Percentiles rank a stretch among this genome's conserved stretches.
phyloP scores from a whole-genome alignment of 1,140 invertebrate genomes.

The Dysdera silvatica region DNA sequence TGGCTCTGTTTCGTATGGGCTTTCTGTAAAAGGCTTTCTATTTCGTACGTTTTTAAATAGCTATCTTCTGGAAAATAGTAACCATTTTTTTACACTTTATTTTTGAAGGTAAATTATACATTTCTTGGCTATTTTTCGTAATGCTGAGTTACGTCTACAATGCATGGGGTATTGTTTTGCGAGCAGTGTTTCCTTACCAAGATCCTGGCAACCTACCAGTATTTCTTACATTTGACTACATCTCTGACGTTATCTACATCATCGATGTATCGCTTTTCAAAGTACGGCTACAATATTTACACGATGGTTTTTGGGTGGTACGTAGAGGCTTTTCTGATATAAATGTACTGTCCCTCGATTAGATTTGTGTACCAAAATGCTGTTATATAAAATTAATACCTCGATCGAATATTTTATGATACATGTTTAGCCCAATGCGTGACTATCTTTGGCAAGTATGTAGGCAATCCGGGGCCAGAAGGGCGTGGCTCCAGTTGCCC shows the following conservation, averaged over 20 bases:
- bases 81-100: not conserved
- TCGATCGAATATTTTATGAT: too few species aligned
- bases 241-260: slow-evolving; percentile 72
- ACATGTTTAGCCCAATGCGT: too few species aligned
- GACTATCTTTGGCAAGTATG: too few species aligned
- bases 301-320: slow-evolving; percentile 66
- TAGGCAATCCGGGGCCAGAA: too few species aligned
- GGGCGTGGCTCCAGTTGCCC: too few species aligned
- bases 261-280: slow-evolving; percentile 76
- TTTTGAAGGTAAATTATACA: slow-evolving; percentile 52
- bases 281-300: slow-evolving; percentile 62
- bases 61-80: too few species aligned
- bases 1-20: too few species aligned
- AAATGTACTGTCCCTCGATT: not conserved
- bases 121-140: slow-evolving; percentile 73
- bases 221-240: slow-evolving; percentile 72
- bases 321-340: not conserved
- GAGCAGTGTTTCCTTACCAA: slow-evolving; percentile 77
- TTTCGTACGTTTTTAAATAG: too few species aligned
- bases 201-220: slow-evolving; percentile 56
- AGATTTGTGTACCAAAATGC: not conserved
- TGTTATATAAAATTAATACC: too few species aligned
- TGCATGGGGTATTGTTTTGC: slow-evolving; percentile 71
- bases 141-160: slow-evolving; percentile 78
- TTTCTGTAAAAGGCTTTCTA: too few species aligned